These are phyloP conservation scores for Cyclophora punctaria DNA, from an alignment of 2,888 invertebrate genomes.

Conservation along the genomic window DNA sequence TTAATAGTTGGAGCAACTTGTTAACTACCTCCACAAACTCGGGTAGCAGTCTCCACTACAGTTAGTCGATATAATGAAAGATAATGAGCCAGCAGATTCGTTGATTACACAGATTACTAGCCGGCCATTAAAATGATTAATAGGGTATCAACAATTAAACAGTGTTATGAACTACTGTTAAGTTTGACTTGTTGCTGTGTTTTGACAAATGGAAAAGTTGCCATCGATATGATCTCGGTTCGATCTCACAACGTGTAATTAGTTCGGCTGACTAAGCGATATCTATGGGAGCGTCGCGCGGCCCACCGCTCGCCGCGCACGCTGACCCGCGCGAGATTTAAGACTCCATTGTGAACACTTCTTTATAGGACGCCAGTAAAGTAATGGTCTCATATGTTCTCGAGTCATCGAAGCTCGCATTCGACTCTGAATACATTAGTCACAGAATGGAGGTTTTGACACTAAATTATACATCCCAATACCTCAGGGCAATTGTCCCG, in stretches of 20 bases:
- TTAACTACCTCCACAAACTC: too few species aligned
- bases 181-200: slow-evolving; percentile 19
- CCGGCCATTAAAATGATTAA: slow-evolving; percentile 29
- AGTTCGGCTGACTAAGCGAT: slow-evolving; percentile 52
- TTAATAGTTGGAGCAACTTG: too few species aligned
- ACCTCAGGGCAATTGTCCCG: slow-evolving; percentile 32
- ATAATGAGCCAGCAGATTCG: slow-evolving; percentile 2
- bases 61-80: slow-evolving; percentile 5
- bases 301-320: slow-evolving; percentile 10
- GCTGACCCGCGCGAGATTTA: slow-evolving; percentile 38
- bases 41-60: slow-evolving; percentile 10
- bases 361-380: slow-evolving; percentile 41
- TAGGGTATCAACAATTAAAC: slow-evolving; percentile 25
- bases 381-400: slow-evolving; percentile 32
- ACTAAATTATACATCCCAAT: slow-evolving; percentile 38
- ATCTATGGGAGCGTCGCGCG: slow-evolving; percentile 41
- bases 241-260: slow-evolving; percentile 43
- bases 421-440: slow-evolving; percentile 42
- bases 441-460: slow-evolving; percentile 45
- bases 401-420: slow-evolving; percentile 33
- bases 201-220: slow-evolving; percentile 42
- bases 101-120: slow-evolving; percentile 12
- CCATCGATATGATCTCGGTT: slow-evolving; percentile 35
- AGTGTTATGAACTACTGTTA: slow-evolving; percentile 20
- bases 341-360: slow-evolving; percentile 39